Percentiles rank a stretch among this genome's conserved stretches.
phyloP scores from a whole-genome alignment of 1,140 invertebrate species.

The Acyrthosiphon pisum region DNA sequence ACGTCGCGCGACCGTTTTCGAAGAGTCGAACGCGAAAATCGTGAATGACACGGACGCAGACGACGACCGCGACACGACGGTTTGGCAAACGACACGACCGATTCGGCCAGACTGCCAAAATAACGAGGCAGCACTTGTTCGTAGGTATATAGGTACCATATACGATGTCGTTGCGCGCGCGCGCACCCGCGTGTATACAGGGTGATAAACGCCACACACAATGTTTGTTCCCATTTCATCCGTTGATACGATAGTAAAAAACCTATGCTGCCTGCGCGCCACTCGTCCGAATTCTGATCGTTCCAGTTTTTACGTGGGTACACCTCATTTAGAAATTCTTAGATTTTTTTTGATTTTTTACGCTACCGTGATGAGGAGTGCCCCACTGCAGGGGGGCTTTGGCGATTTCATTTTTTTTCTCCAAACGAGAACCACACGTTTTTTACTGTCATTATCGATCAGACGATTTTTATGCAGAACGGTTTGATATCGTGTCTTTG shows the following conservation, averaged over 20 bases:
- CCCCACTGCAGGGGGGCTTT: too few species aligned
- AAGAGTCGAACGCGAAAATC: slow-evolving; percentile 31
- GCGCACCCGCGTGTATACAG: not conserved
- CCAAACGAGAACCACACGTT: not conserved
- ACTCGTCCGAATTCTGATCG: not conserved
- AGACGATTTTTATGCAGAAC: not conserved
- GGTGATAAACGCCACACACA: not conserved
- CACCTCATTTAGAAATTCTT: not conserved
- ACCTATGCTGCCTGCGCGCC: too few species aligned
- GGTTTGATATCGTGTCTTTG: not conserved
- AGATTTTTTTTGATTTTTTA: not conserved
- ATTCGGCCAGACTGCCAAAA: slow-evolving; percentile 55
- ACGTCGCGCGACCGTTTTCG: not conserved
- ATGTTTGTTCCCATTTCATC: too few species aligned
- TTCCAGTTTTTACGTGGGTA: too few species aligned
- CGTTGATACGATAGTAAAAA: too few species aligned
- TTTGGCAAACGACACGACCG: slow-evolving; percentile 52
- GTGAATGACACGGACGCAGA: slow-evolving; percentile 39
- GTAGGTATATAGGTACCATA: not conserved
- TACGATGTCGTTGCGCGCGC: not conserved
- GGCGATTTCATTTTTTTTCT: not conserved
- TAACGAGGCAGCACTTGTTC: not conserved
- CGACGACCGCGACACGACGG: not conserved
- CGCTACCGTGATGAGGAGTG: too few species aligned
- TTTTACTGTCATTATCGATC: not conserved